phyloP scores from a whole-genome alignment of 2,888 invertebrate species.

The Plagiodera versicolora region DNA sequence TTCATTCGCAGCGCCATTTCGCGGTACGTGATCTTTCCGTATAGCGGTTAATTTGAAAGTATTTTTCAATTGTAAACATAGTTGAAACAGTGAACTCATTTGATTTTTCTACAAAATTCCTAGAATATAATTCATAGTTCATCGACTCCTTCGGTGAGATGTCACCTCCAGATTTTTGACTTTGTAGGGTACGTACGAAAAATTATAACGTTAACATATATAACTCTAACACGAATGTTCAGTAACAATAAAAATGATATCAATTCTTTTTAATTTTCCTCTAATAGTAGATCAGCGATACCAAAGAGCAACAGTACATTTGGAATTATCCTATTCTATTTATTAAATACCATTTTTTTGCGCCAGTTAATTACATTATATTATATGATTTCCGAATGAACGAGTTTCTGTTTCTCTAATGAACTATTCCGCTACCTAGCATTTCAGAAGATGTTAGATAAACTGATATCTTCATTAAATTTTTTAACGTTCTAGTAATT shows the following conservation, averaged over 20 bases:
- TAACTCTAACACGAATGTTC: conserved; percentile 12
- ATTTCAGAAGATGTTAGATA: background rate
- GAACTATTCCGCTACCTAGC: conserved; percentile 3
- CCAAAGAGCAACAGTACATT: conserved; percentile 12
- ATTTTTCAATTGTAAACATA: too few relatives aligned
- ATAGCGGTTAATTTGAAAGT: too few relatives aligned
- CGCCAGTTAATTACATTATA: conserved; percentile 2
- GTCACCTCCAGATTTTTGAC: too few relatives aligned
- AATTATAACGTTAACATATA: conserved; percentile 2
- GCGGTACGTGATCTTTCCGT: too few relatives aligned
- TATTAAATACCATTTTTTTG: conserved; percentile 7
- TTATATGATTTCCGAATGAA: conserved; percentile 5
- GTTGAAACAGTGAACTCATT: too few relatives aligned
- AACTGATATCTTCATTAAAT: too few relatives aligned
- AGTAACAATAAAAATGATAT: conserved; percentile 13
- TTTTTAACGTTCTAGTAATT: too few relatives aligned
- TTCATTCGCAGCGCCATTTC: too few relatives aligned
- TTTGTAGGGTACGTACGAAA: too few relatives aligned
- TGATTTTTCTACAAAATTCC: too few relatives aligned
- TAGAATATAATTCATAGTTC: too few relatives aligned
- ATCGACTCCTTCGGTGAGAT: too few relatives aligned
- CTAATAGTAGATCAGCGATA: conserved; percentile 11
- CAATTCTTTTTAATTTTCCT: conserved; percentile 9
- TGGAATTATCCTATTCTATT: conserved; percentile 10
- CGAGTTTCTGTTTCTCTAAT: conserved; percentile 4